A percentile compares a stretch with the other conserved stretches of the same genome.
Evolutionary conservation across 2,113 vertebrate genomes (phyloP).

Genomic region (Thinocorus orbignyianus): DNA sequence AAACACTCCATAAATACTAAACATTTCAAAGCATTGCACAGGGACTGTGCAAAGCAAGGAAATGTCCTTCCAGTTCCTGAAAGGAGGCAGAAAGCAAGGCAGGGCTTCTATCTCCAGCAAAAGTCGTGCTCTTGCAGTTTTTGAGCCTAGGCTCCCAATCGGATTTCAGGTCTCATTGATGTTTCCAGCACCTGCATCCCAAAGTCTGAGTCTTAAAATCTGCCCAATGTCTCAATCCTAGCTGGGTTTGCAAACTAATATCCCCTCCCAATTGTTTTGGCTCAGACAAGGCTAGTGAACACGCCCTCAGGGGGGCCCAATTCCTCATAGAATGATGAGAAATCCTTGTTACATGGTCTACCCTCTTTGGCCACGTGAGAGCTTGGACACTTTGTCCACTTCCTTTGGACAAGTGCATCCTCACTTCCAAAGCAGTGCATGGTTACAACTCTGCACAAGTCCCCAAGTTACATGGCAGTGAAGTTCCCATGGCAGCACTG

Average conservation of each 20-base stretch:
- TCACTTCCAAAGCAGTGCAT: neutral
- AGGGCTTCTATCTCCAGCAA: neutral
- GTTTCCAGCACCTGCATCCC: neutral
- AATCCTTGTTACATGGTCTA: neutral
- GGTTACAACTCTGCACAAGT: rapidly evolving
- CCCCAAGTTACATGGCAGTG: rapidly evolving
- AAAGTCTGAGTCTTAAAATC: neutral
- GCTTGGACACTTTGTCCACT: neutral
- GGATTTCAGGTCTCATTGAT: neutral
- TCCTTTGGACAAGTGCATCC: neutral
- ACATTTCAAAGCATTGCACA: neutral
- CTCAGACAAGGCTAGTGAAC: neutral
- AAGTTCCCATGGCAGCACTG: neutral
- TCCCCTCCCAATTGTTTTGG: neutral
- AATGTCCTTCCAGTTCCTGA: neutral
- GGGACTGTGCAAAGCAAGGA: neutral
- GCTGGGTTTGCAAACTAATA: neutral
- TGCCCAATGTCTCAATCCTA: neutral
- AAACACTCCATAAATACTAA: neutral
- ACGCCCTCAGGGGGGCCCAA: neutral
- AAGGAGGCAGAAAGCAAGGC: neutral
- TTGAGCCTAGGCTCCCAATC: neutral
- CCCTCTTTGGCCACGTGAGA: rapidly evolving
- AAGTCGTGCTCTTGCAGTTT: neutral
- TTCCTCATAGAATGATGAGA: neutral